Base-by-base conservation (phyloP, 2,888 invertebrate genomes). In the Apantesis nais region DNA sequence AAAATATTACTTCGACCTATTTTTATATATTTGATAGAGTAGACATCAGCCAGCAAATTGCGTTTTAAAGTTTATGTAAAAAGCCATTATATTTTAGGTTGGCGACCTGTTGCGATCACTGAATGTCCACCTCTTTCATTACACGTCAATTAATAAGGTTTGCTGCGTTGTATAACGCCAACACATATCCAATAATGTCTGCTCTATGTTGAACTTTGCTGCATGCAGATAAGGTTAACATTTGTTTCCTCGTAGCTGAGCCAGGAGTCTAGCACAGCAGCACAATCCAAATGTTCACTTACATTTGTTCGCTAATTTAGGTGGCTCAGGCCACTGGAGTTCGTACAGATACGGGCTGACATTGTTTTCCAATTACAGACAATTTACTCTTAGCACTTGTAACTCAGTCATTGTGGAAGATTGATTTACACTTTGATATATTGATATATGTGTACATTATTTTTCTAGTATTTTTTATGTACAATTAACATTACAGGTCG, bases 71-170 rank as follows among this genome's bases (percentile, higher is more conserved):
- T 22, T 48, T 44, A 14, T 44, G 19, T 44, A 44, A 44, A 62
- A 11, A 19, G 22, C 25, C 37, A 48, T 72, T 66, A 62, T 12
- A 72, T 73, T 68, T 74, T 71, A 39, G 70, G 62, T 73, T 71
- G 37, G 67, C 66, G 78, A 77, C 73, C 75, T 76, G 74, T 74
- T 66, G 64, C 74, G 77, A 78, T 81, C 78, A 81, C 69, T 83
- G 83, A 70, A 74, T 83, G 74, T 84, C 86, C 83, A 84, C 83
- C 79, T 83, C 79, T 77, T 78, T 78, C 74, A 86, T 83, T 86
- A 82, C 79, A 76, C 80, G 80, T 82, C 85, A 87, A 86, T 87
- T 87, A 86, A 80, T 77, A 77, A 84, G 82, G 85, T 85, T 84
- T n/a, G n/a, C n/a, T 83, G 78, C 78, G 76, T 71, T 75, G 75